phyloP scores from a whole-genome alignment of 2,888 invertebrate species.

The Tyria jacobaeae region DNA sequence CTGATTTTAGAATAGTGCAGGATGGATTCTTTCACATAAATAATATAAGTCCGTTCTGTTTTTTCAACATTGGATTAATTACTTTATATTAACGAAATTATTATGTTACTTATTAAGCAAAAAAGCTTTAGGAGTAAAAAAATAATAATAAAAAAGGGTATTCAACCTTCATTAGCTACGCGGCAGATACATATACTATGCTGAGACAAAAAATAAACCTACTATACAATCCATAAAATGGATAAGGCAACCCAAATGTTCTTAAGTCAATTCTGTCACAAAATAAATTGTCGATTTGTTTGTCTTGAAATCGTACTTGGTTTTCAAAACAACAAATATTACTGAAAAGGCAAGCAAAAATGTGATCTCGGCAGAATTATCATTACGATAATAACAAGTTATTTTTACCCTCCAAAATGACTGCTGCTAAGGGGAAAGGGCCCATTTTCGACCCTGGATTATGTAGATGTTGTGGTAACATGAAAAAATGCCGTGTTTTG shows the following conservation, averaged over 20 bases:
- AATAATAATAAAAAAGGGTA: no score
- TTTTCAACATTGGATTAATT: no score
- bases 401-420: constrained; percentile 56
- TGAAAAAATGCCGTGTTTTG: constrained; percentile 76
- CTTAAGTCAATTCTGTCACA: constrained; percentile 11
- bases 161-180: no score
- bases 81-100: no score
- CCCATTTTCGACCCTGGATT: constrained; percentile 75
- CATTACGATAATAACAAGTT: not conserved
- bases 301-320: not conserved
- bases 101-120: no score
- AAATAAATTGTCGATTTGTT: not conserved
- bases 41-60: no score
- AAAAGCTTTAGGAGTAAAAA: no score
- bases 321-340: constrained; percentile 1
- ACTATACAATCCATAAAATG: not conserved
- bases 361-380: constrained; percentile 3
- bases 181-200: no score
- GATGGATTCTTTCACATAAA: no score
- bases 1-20: no score
- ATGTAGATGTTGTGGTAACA: constrained; percentile 75
- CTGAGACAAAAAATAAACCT: not conserved
- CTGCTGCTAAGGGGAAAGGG: constrained; percentile 63
- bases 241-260: not conserved
- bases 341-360: constrained; percentile 10